Evolutionary conservation across 2,113 vertebrate genomes (phyloP).

Genomic region (Pterocles orientalis): DNA sequence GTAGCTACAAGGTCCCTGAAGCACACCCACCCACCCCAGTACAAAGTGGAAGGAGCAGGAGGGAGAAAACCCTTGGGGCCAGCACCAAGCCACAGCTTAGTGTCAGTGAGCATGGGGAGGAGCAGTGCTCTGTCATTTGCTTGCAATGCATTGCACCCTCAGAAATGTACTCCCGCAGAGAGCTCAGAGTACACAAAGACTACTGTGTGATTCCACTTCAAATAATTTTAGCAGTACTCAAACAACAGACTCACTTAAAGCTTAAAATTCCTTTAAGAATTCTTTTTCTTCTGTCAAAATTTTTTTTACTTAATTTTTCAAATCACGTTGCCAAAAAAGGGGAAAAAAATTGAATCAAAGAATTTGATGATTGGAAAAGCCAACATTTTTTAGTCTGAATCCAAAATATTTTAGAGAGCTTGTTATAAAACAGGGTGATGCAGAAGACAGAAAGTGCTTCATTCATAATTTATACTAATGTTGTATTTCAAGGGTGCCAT

Average conservation of each 20-base stretch:
- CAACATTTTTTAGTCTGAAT: not conserved
- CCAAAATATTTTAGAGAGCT: not conserved
- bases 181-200: not conserved
- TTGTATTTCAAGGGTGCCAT: not conserved
- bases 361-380: not conserved
- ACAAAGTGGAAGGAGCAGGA: not conserved
- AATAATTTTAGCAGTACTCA: not conserved
- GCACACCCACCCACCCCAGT: fast-evolving
- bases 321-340: not conserved
- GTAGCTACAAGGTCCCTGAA: not conserved
- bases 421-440: not conserved
- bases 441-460: not conserved
- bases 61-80: not conserved
- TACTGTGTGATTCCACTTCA: not conserved
- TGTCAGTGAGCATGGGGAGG: not conserved
- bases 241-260: not conserved
- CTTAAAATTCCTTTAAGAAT: not conserved
- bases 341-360: not conserved
- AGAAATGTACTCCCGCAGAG: fast-evolving
- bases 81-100: not conserved
- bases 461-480: not conserved
- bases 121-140: not conserved
- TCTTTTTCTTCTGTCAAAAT: not conserved
- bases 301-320: not conserved
- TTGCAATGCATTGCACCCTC: not conserved